Evolutionary conservation across 2,797 vertebrate species (phyloP).

Genomic region (Takifugu ocellatus): DNA sequence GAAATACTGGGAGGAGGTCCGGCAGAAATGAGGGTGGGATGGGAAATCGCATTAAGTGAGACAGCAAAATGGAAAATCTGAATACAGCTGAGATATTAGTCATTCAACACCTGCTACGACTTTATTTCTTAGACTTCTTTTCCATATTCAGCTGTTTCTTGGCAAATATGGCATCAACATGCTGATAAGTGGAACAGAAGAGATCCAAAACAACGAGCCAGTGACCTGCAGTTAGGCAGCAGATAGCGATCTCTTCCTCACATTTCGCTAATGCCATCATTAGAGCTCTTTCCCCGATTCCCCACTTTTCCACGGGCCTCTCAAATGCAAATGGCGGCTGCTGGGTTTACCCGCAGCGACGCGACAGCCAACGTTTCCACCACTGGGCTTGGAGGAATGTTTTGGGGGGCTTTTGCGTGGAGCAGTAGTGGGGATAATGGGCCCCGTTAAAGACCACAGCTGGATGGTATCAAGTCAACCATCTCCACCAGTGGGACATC

Average conservation of each 20-base stretch:
- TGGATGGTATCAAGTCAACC: constrained; percentile 47
- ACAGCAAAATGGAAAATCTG: constrained; percentile 1
- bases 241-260: constrained; percentile 41
- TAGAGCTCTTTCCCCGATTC: constrained; percentile 39
- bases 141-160: not conserved
- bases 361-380: constrained; percentile 56
- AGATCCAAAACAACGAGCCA: constrained; percentile 7
- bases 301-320: constrained; percentile 31
- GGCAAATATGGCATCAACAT: not conserved
- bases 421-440: constrained; percentile 58
- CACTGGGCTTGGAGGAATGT: constrained; percentile 41
- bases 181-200: not conserved
- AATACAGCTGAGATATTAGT: not conserved
- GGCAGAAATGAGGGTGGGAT: not conserved
- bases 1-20: not conserved
- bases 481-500: constrained; percentile 44
- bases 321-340: constrained; percentile 49
- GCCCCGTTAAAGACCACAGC: constrained; percentile 59
- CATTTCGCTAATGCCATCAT: constrained; percentile 55
- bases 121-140: not conserved
- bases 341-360: constrained; percentile 40
- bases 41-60: not conserved
- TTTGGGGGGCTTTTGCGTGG: constrained; percentile 48
- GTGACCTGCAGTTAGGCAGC: constrained; percentile 27
- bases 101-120: not conserved